phyloP scores from a whole-genome alignment of 1,140 invertebrate species.

The Aricia agestis region DNA sequence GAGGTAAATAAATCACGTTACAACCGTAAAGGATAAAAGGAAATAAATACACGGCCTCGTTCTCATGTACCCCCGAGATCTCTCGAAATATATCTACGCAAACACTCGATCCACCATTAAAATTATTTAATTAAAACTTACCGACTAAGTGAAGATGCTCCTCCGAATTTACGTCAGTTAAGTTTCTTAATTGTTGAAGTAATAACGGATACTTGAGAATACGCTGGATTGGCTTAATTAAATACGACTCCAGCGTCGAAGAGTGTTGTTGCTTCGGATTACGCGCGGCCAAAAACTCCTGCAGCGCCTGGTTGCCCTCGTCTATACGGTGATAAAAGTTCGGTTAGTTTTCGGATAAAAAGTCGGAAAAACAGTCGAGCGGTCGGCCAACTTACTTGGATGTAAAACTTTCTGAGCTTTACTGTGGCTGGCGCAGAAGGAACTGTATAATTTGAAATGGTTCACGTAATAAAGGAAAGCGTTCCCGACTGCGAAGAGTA shows the following conservation, averaged over 20 bases:
- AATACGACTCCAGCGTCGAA: conserved; percentile 96
- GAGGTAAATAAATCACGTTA: conserved; percentile 16
- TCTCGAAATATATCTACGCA: neutral
- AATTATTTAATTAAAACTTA: conserved; percentile 55
- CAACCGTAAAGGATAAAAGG: conserved; percentile 16
- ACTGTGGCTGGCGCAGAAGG: conserved; percentile 98
- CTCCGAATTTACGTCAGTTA: conserved; percentile 93
- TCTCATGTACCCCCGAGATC: neutral
- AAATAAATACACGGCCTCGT: neutral
- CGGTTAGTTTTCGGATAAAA: conserved; percentile 25
- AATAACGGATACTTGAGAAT: conserved; percentile 98
- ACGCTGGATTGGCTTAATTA: conserved; percentile 99
- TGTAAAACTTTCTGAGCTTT: conserved; percentile 99
- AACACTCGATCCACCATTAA: neutral
- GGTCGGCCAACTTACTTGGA: conserved; percentile 87
- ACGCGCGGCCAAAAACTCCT: conserved; percentile 94
- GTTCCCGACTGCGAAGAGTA: conserved; percentile 96
- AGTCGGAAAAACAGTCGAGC: conserved; percentile 3
- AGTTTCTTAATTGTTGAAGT: conserved; percentile 94
- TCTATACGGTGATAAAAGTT: conserved; percentile 75
- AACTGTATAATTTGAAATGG: conserved; percentile 99
- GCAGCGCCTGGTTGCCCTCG: conserved; percentile 96
- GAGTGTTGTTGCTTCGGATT: conserved; percentile 98
- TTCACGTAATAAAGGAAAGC: conserved; percentile 98
- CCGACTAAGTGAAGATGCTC: conserved; percentile 95